Conservation (phyloP, 2,888 invertebrate species). For the Agyllia agylla region DNA sequence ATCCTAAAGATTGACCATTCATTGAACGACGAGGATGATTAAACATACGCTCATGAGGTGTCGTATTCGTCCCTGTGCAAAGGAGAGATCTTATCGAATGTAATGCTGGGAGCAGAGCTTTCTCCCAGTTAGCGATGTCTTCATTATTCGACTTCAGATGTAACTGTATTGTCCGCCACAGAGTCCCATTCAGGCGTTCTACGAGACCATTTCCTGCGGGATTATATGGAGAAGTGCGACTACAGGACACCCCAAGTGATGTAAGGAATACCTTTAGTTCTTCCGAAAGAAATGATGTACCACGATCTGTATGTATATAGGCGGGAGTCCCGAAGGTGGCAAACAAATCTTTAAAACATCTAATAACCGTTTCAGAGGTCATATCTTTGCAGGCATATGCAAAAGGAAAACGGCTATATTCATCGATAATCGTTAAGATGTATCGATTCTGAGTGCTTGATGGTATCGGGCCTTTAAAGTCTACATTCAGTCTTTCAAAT, state of each 20-base stretch:
- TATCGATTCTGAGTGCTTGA: neutral
- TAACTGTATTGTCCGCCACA: neutral
- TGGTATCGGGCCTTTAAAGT: neutral
- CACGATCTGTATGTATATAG: neutral
- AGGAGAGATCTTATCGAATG: neutral
- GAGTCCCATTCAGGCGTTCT: neutral
- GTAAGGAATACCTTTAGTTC: neutral
- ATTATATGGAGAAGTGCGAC: neutral
- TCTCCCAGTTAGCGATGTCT: neutral
- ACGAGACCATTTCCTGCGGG: neutral
- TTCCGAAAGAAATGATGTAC: neutral
- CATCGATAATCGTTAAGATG: neutral
- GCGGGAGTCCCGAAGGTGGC: neutral
- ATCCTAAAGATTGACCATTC: neutral
- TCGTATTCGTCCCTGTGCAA: neutral
- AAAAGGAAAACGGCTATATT: neutral
- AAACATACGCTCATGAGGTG: neutral
- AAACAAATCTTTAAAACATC: neutral
- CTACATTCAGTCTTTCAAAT: neutral
- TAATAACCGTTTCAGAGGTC: neutral
- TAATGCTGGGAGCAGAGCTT: neutral
- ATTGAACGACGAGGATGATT: neutral
- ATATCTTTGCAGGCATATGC: neutral
- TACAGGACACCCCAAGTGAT: neutral
- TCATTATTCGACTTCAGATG: neutral